A percentile compares a stretch with the other conserved stretches of the same genome.
These are phyloP conservation scores for Leucoraja ocellata DNA, from an alignment of 2,797 vertebrate species.

Conservation along the genomic window DNA sequence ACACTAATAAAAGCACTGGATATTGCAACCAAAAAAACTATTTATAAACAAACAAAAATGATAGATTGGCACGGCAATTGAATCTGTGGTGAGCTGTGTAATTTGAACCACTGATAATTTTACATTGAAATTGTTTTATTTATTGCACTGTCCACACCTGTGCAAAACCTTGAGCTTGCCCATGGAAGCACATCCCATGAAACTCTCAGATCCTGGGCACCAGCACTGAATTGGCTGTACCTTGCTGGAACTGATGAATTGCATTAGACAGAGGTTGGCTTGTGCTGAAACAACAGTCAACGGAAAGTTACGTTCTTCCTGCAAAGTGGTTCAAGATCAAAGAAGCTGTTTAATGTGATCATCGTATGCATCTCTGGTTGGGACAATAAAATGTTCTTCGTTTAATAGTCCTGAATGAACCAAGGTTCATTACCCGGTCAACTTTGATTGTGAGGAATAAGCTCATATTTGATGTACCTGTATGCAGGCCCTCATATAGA, in stretches of 20 bases:
- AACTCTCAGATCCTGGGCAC: background rate
- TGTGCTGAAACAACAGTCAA: background rate
- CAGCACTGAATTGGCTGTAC: background rate
- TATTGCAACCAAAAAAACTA: background rate
- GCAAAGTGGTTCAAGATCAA: background rate
- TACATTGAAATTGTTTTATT: constrained; percentile 5
- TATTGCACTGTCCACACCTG: background rate
- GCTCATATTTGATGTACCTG: no score
- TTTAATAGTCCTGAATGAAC: no score
- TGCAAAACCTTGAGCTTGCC: background rate
- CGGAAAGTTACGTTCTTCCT: background rate
- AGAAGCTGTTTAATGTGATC: background rate
- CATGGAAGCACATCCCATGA: background rate
- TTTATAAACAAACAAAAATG: background rate
- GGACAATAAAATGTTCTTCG: no score
- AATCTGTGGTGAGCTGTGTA: background rate
- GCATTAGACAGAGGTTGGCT: background rate
- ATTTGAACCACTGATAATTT: background rate
- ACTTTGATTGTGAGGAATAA: background rate
- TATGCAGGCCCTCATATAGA: no score
- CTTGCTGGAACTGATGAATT: background rate
- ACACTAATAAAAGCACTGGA: no score
- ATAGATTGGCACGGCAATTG: no score
- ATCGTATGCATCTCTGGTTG: background rate
- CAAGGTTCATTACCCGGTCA: background rate